Percentiles rank a stretch among this genome's conserved stretches.
phyloP scores from a whole-genome alignment of 2,797 vertebrate genomes.

The Pelobates cultripes region DNA sequence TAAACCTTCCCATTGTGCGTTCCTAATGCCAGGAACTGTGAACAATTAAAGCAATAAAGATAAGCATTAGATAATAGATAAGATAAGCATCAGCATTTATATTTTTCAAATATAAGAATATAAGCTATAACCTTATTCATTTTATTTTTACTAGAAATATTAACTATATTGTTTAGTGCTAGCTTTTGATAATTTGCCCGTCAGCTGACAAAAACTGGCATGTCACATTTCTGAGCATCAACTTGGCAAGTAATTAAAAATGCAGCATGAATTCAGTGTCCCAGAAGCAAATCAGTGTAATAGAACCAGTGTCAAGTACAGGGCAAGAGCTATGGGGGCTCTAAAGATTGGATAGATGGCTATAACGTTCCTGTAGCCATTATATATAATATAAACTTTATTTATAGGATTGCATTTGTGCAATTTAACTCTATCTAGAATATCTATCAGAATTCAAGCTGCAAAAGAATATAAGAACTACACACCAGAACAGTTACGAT shows the following conservation, averaged over 20 bases:
- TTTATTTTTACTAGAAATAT: too few relatives aligned
- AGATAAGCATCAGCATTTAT: neutral
- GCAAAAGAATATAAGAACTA: too few relatives aligned
- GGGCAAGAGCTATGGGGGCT: neutral
- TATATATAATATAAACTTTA: too few relatives aligned
- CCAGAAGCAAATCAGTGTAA: constrained; percentile 8
- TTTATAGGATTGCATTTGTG: too few relatives aligned
- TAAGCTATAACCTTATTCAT: too few relatives aligned
- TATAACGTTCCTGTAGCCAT: too few relatives aligned
- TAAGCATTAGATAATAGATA: neutral
- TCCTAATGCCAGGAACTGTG: constrained; percentile 94
- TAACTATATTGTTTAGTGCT: too few relatives aligned
- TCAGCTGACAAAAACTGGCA: constrained; percentile 46
- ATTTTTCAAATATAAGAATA: too few relatives aligned
- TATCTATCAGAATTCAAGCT: too few relatives aligned
- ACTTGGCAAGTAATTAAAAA: constrained; percentile 80
- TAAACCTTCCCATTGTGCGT: constrained; percentile 97
- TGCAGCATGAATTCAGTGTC: constrained; percentile 64
- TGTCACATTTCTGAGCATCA: constrained; percentile 55
- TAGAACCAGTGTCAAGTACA: constrained; percentile 68
- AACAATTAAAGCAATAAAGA: constrained; percentile 33
- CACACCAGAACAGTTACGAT: too few relatives aligned
- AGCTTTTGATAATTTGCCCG: constrained; percentile 24
- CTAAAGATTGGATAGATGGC: too few relatives aligned
- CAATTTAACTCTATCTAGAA: too few relatives aligned